Evolutionary conservation across 1,140 invertebrate species (phyloP).

Genomic region (Dreissena polymorpha): DNA sequence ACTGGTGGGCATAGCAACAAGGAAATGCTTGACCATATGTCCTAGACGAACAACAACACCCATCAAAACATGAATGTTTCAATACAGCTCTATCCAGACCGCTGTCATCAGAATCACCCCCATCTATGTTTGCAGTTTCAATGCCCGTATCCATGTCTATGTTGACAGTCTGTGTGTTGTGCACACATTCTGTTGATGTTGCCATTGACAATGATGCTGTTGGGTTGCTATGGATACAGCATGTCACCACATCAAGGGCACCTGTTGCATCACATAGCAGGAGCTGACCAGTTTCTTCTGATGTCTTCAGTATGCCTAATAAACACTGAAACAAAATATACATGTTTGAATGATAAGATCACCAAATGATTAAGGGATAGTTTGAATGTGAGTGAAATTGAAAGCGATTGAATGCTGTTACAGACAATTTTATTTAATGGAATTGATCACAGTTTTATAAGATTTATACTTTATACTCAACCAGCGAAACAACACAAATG

Average conservation of each 20-base stretch:
- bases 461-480: too few relatives aligned
- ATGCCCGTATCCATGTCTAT: background rate
- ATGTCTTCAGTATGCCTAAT: constrained; percentile 5
- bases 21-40: constrained; percentile 11
- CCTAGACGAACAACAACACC: constrained; percentile 12
- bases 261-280: constrained; percentile 24
- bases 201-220: background rate
- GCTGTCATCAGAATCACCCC: background rate
- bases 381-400: too few relatives aligned
- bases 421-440: too few relatives aligned
- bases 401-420: too few relatives aligned
- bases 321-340: constrained; percentile 28
- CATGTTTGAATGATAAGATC: too few relatives aligned
- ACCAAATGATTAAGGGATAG: too few relatives aligned
- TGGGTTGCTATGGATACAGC: constrained; percentile 29
- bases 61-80: background rate
- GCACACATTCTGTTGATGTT: background rate
- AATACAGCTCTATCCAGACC: background rate
- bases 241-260: constrained; percentile 17
- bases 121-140: background rate
- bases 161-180: background rate
- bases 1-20: constrained; percentile 34
- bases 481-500: too few relatives aligned
- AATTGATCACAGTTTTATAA: too few relatives aligned
- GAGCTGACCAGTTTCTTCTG: constrained; percentile 17